phyloP scores from a whole-genome alignment of 2,113 vertebrate genomes.

The Zingel zingel region DNA sequence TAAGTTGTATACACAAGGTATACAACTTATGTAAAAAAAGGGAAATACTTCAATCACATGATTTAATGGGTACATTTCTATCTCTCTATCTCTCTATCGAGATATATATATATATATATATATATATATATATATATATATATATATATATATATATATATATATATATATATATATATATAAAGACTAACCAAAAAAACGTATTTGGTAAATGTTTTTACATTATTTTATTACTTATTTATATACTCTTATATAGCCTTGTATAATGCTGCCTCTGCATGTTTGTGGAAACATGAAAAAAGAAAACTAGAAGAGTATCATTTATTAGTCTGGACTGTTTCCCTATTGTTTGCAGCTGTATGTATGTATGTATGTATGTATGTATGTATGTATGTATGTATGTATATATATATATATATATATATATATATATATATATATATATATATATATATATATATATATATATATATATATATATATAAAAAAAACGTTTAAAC shows the following conservation, averaged over 20 bases:
- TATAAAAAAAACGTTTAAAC: too few species aligned
- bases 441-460: too few species aligned
- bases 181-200: neutral
- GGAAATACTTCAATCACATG: neutral
- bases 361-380: too few species aligned
- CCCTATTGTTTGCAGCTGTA: neutral
- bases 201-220: neutral
- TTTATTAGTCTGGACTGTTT: slow-evolving; percentile 44
- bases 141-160: neutral
- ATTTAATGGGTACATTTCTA: neutral
- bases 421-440: too few species aligned
- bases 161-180: neutral
- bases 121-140: too few species aligned
- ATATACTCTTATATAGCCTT: neutral
- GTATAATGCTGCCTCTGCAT: neutral
- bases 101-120: neutral
- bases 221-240: neutral
- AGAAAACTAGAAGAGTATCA: neutral
- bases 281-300: neutral
- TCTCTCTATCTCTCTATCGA: too few species aligned
- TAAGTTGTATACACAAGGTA: neutral
- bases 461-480: too few species aligned
- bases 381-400: too few species aligned
- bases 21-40: too few species aligned
- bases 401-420: too few species aligned